Percentiles rank a stretch among this genome's conserved stretches.
These are phyloP conservation scores for Venustoraphidia nigricollis DNA, from an alignment of 2,888 invertebrate species.

Conservation along the genomic window DNA sequence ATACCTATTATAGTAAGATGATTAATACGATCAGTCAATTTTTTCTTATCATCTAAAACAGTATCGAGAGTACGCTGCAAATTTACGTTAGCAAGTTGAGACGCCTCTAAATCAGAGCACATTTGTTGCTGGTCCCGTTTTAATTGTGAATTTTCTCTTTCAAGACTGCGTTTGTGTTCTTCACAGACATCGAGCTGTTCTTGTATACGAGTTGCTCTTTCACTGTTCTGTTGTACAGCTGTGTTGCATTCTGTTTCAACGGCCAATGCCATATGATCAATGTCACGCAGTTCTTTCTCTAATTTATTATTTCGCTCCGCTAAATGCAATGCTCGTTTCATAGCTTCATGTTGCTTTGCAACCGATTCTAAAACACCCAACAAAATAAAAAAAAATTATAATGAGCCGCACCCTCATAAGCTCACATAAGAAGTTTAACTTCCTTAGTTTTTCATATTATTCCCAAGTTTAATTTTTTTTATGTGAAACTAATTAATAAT, in stretches of 20 bases:
- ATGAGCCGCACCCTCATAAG: no score
- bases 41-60: slow-evolving; percentile 36
- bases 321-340: slow-evolving; percentile 54
- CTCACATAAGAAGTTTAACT: no score
- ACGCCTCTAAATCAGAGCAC: slow-evolving; percentile 29
- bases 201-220: slow-evolving; percentile 29
- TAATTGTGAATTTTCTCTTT: slow-evolving; percentile 29
- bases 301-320: slow-evolving; percentile 58
- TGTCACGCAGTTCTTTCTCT: slow-evolving; percentile 53
- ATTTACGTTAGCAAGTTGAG: slow-evolving; percentile 38
- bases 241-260: slow-evolving; percentile 65
- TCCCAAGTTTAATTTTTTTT: no score
- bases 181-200: slow-evolving; percentile 31
- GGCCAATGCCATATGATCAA: slow-evolving; percentile 56
- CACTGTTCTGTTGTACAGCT: slow-evolving; percentile 42
- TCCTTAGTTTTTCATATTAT: no score
- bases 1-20: slow-evolving; percentile 42
- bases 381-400: background rate
- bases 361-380: slow-evolving; percentile 29
- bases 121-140: slow-evolving; percentile 30
- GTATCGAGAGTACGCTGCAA: slow-evolving; percentile 39
- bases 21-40: slow-evolving; percentile 37
- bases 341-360: slow-evolving; percentile 64
- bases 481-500: no score
- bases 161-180: slow-evolving; percentile 30